phyloP scores from a whole-genome alignment of 2,797 vertebrate genomes.

The Arrhamphus sclerolepis region DNA sequence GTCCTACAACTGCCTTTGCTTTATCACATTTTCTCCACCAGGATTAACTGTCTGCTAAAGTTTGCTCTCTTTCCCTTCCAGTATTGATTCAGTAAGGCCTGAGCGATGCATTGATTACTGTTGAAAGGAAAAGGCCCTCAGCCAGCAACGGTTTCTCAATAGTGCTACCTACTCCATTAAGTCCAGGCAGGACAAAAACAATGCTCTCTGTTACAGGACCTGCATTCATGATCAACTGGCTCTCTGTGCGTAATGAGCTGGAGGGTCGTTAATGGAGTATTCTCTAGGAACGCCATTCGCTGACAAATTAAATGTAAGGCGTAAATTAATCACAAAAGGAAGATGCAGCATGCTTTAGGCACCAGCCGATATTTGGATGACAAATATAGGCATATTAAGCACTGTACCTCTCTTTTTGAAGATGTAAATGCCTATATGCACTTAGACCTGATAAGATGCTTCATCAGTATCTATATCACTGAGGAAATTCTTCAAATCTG shows the following conservation, averaged over 20 bases:
- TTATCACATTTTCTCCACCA: slow-evolving; percentile 1
- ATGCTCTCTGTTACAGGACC: slow-evolving; percentile 54
- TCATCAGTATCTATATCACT: slow-evolving; percentile 3
- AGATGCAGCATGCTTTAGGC: slow-evolving; percentile 31
- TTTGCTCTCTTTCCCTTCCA: slow-evolving; percentile 47
- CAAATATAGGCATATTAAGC: slow-evolving; percentile 39
- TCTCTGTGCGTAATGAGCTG: slow-evolving; percentile 36
- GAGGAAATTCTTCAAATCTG: neutral
- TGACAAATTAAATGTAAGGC: slow-evolving; percentile 46
- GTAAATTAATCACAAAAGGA: slow-evolving; percentile 48
- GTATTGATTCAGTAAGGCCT: slow-evolving; percentile 60
- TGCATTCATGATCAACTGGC: slow-evolving; percentile 45
- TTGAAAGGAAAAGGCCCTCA: slow-evolving; percentile 46
- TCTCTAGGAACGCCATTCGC: slow-evolving; percentile 45
- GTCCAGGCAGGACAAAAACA: slow-evolving; percentile 60
- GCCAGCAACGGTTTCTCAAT: slow-evolving; percentile 59
- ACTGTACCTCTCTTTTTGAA: slow-evolving; percentile 12
- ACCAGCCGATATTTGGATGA: slow-evolving; percentile 22
- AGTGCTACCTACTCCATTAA: slow-evolving; percentile 65
- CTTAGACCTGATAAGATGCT: slow-evolving; percentile 7
- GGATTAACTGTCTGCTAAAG: slow-evolving; percentile 47
- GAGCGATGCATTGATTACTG: slow-evolving; percentile 61
- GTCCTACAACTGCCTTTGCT: neutral
- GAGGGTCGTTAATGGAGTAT: slow-evolving; percentile 48
- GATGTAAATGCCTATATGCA: slow-evolving; percentile 11